Evolutionary conservation across 2,888 invertebrate species (phyloP).

Genomic region (Brenthis daphne): DNA sequence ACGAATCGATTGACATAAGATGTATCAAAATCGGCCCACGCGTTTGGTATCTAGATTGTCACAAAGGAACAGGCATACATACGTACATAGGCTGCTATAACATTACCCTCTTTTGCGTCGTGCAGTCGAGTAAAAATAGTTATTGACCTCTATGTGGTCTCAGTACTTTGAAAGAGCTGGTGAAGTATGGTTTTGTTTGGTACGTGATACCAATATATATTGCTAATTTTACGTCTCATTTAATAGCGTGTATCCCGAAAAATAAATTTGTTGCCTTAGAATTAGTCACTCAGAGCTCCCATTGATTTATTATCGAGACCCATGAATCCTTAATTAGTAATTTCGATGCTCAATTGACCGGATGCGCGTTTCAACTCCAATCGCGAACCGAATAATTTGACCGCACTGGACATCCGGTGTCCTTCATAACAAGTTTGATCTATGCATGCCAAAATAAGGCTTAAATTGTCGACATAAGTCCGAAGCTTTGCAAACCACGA

Average conservation of each 20-base stretch:
- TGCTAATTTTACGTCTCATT: background rate
- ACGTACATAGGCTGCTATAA: too few relatives aligned
- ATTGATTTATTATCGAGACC: slow-evolving; percentile 30
- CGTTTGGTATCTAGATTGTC: too few relatives aligned
- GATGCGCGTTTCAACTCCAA: slow-evolving; percentile 62
- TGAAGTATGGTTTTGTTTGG: background rate
- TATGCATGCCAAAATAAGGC: slow-evolving; percentile 34
- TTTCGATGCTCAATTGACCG: slow-evolving; percentile 57
- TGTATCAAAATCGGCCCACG: too few relatives aligned
- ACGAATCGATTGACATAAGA: too few relatives aligned
- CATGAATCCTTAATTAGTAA: slow-evolving; percentile 46
- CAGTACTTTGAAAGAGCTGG: background rate
- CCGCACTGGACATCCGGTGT: slow-evolving; percentile 67
- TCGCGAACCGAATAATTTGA: slow-evolving; percentile 72
- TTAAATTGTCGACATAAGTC: slow-evolving; percentile 32
- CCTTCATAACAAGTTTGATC: slow-evolving; percentile 49
- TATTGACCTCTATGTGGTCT: background rate
- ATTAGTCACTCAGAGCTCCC: slow-evolving; percentile 29
- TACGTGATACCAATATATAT: slow-evolving; percentile 3
- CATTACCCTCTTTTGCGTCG: too few relatives aligned
- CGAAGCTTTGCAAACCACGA: slow-evolving; percentile 6
- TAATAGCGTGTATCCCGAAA: background rate
- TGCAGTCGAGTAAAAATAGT: too few relatives aligned
- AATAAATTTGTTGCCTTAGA: slow-evolving; percentile 9
- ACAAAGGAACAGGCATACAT: too few relatives aligned